These are phyloP conservation scores for Ladona fulva DNA, from an alignment of 1,140 invertebrate genomes.

Conservation along the genomic window DNA sequence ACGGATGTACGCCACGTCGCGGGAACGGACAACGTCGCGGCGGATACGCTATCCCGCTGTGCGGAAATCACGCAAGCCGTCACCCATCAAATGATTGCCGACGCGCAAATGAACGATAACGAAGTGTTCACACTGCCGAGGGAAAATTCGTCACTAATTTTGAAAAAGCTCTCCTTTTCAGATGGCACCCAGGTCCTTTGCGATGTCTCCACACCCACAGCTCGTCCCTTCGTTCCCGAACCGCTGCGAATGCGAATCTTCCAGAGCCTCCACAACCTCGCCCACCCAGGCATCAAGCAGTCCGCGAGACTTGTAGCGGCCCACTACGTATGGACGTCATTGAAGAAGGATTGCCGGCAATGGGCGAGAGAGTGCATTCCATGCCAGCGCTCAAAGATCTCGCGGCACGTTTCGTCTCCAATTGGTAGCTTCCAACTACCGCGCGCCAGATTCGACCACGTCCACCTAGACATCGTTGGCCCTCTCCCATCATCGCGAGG, in stretches of 20 bases:
- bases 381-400: slow-evolving; percentile 22
- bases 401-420: slow-evolving; percentile 19
- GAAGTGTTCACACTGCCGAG: no score
- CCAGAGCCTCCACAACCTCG: slow-evolving; percentile 13
- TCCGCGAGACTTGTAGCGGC: slow-evolving; percentile 18
- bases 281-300: slow-evolving; percentile 17
- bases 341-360: slow-evolving; percentile 22
- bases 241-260: no score
- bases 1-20: slow-evolving; percentile 31
- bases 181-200: no score
- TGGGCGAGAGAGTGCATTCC: slow-evolving; percentile 21
- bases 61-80: no score
- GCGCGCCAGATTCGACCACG: slow-evolving; percentile 24
- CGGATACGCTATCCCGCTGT: slow-evolving; percentile 16
- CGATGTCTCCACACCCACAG: no score
- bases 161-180: no score
- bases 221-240: no score
- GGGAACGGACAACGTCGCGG: slow-evolving; percentile 29
- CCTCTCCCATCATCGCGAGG: no score
- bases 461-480: no score
- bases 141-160: no score
- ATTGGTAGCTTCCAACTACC: not conserved
- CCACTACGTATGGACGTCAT: slow-evolving; percentile 22
- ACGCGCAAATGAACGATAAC: no score
- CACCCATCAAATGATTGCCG: no score